Base-by-base conservation (phyloP, 2,113 vertebrate species). In the Coryphaenoides rupestris region DNA sequence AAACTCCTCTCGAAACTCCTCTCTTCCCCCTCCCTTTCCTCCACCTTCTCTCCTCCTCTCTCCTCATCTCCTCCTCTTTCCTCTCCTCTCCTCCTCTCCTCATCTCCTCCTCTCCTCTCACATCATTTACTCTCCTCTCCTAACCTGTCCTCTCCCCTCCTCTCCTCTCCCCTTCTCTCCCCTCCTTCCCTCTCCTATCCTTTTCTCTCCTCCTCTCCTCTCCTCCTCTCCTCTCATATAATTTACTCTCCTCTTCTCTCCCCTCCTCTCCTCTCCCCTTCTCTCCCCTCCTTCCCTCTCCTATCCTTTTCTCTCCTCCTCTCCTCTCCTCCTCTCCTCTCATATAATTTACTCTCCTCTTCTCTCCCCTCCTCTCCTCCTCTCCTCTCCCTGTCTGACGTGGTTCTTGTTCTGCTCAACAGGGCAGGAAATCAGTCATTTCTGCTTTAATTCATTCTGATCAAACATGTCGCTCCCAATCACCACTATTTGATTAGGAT, bases 381-480 rank as follows among this genome's bases (percentile, higher is more conserved):
- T 10, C 1, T 63, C 19, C 55, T 56, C 49, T 24, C 16, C 66
- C 69, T 55, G 21, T 79, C 68, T 47, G 28, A 65, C 63, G 49
- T n/a, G n/a, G n/a, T n/a, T 75, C 46, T 66, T 22, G 55, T 73
- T 81, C 61, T 79, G 87, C 80, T 80, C 76, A 82, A 85, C 82
- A 79, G 86, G 73, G 78, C 84, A 84, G 82, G 78, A 86, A 87
- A 86, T 88, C 84, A 60, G 58, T 77, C 80, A 85, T 88, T 84
- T 86, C 79, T 78, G 76, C 84, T 81, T 85, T 89, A 87, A 86
- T 86, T 90, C 77, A 6, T 82, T 85, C 81, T 80, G 83, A 88
- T 90, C 85, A 85, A 87, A 88, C 80, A 82, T 77, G 88, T 89
- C 86, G 76, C 85, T 88, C 80, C 83, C 82, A 88, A 87, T 89